Evolutionary conservation across 2,888 invertebrate species (phyloP).

Genomic region (Cotesia congregata): DNA sequence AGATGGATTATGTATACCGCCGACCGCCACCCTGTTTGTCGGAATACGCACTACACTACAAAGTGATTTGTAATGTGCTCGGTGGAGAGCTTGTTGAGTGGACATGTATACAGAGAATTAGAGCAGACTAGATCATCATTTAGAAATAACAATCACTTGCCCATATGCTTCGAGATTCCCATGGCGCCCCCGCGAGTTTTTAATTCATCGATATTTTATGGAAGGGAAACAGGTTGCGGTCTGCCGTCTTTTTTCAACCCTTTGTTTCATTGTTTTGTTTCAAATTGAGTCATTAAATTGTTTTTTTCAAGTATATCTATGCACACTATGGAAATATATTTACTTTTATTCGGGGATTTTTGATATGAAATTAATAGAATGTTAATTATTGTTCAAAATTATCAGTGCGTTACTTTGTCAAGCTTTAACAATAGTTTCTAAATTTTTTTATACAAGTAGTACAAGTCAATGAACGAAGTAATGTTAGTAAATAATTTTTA

Average conservation of each 20-base stretch:
- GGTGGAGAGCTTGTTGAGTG: constrained; percentile 43
- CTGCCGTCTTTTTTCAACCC: constrained; percentile 10
- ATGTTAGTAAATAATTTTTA: no score
- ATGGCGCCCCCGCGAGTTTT: constrained; percentile 46
- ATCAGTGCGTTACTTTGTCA: no score
- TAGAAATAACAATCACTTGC: constrained; percentile 39
- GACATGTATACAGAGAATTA: constrained; percentile 32
- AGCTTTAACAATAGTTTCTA: no score
- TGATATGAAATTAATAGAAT: no score
- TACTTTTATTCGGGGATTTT: no score
- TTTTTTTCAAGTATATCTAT: no score
- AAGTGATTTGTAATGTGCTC: constrained; percentile 27
- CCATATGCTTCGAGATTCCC: constrained; percentile 64
- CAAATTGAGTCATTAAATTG: background rate
- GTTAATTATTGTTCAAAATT: no score
- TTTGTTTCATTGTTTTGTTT: background rate
- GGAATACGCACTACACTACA: constrained; percentile 5
- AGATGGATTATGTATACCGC: constrained; percentile 14
- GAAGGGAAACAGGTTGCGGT: constrained; percentile 55
- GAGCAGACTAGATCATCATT: background rate
- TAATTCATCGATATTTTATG: constrained; percentile 44
- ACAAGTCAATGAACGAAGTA: no score
- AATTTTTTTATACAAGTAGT: no score
- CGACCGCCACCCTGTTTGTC: background rate
- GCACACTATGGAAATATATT: no score